Evolutionary conservation across 2,888 invertebrate genomes (phyloP), one percentile per base, ranked within the genome.

Genomic region (Ischnus inquisitorius): DNA sequence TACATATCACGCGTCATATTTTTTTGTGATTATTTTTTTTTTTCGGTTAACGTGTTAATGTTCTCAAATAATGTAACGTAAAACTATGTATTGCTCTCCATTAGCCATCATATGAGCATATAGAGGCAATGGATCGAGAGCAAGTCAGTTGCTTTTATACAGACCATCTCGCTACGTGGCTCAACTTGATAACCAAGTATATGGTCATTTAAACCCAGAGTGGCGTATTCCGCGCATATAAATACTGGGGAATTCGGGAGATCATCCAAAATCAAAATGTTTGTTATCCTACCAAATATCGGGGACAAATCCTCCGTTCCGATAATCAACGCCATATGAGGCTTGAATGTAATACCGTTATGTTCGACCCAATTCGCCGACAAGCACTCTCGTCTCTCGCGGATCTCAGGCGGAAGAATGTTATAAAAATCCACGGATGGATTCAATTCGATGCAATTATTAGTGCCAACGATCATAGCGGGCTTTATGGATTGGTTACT

Each of bases 101-200:
- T 65, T 65, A 25, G 75, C 65, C 75, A 65, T 76, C 54, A 41
- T 65, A 12, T 76, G n/a, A n/a, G n/a, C 64, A 22, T 75, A 75
- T 2, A 65, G 51, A 39, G 75, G 75, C 1, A 65, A 51, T 19
- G 51, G 64, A 28, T 75, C 51, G n/a, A n/a, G 34, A 75, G 12
- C n/a, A 75, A 65, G 1, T 75, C 34, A 19, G 64, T 64, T 22
- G 51, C 64, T 22, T 64, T 64, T 46, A 51, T 51, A 39, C 64
- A 75, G 19, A 51, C 51, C 34, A 22, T 51, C n/a, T 75, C 19
- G 12, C 0, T 64, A 2, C 34, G 51, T 5, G 34, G 19, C 41
- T 75, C 64, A 39, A 75, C 75, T 75, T 75, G 34, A 16, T 75
- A 75, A 4, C 19, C 75, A 22, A 75, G 51, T 14, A 75, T 64